Evolutionary conservation across 2,113 vertebrate species (phyloP).

Genomic region (Salvelinus namaycush): DNA sequence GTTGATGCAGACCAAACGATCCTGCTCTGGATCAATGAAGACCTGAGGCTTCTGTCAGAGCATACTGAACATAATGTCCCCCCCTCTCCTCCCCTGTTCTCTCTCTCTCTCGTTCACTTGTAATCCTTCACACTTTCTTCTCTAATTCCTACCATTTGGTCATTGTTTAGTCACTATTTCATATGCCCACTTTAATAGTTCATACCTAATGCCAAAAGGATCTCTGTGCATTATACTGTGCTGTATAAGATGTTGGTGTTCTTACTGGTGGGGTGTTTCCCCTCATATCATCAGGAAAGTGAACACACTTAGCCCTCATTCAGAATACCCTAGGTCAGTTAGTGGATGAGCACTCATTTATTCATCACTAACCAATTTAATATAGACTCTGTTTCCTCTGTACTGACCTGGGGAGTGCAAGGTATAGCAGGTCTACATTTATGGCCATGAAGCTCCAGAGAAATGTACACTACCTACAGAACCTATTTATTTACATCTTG

Average conservation of each 20-base stretch:
- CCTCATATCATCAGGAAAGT: no score
- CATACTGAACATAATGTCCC: background rate
- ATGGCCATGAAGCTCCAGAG: conserved; percentile 29
- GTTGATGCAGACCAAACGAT: conserved; percentile 13
- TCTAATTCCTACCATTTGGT: conserved; percentile 20
- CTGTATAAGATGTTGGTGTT: no score
- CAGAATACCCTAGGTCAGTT: no score
- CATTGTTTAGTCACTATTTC: conserved; percentile 6
- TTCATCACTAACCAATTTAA: conserved; percentile 18
- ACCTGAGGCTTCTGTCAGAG: conserved; percentile 42
- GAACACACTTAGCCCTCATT: no score
- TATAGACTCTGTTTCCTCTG: conserved; percentile 20
- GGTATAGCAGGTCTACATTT: conserved; percentile 41
- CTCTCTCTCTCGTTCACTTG: background rate
- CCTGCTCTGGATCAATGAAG: conserved; percentile 5
- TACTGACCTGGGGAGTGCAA: conserved; percentile 34
- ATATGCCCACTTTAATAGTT: no score
- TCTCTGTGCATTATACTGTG: no score
- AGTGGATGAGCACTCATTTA: background rate
- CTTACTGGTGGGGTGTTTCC: no score
- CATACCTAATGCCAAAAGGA: no score
- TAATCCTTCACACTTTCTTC: conserved; percentile 14
- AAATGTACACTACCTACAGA: conserved; percentile 59
- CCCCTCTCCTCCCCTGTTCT: conserved; percentile 1
- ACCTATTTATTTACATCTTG: conserved; percentile 45